Base-by-base conservation (phyloP, 1,140 invertebrate genomes). In the Reticulitermes speratus region DNA sequence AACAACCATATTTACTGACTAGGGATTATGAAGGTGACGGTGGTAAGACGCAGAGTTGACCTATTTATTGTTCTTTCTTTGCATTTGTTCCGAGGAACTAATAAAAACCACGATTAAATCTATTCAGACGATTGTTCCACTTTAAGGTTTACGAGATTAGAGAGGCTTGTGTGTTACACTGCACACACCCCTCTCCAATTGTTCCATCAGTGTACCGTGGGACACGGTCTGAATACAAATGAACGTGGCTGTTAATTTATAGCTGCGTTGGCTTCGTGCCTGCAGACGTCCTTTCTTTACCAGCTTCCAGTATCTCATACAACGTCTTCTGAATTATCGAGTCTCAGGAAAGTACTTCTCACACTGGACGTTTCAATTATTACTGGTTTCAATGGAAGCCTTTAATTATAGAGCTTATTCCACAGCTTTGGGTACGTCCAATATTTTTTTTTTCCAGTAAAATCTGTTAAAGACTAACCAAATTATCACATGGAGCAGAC, bases 361-460 rank as follows among this genome's bases (percentile, higher is more conserved):
- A 30, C 65, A 75, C 65, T 6, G 65, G 65, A 75, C 65, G 65
- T 75, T 75, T 75, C 65, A 75, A 75, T 75, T 75, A 75, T 25
- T 75, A 30, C n/a, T 75, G 25, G 25, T 75, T 75, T 75, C 65
- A 75, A 75, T 75, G 25, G 25, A 75, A 75, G 65, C 65, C 9
- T 75, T 30, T 16, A 75, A 75, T 75, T 30, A 75, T 6, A 8
- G 14, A 30, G 14, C 7, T 23, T 59, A 23, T 23, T 59, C 7
- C 38, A 38, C 38, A 38, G 38, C 5, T 38, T 38, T 38, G 38
- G 38, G 2, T 38, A 38, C 2, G 38, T 38, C 38, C 38, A 38
- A 38, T 38, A 38, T 38, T 38, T 38, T 38, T 38, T 38, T 38
- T 38, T 38, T 38, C 2, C 2, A 38, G 38, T 38, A 38, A 38